phyloP scores from a whole-genome alignment of 2,888 invertebrate genomes.

The Malthinus flaveolus region DNA sequence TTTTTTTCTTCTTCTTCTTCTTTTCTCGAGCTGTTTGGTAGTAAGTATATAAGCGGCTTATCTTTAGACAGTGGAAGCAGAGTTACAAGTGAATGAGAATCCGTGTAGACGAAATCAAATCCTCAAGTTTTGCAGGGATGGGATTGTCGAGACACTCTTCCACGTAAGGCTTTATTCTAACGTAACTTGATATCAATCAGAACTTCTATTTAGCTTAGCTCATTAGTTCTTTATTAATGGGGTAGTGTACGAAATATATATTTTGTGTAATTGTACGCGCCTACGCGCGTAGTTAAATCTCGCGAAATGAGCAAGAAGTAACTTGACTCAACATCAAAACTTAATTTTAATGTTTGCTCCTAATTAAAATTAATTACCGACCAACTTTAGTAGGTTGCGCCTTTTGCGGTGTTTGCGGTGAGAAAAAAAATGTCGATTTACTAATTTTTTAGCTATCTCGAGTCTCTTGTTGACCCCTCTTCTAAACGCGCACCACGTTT shows the following conservation, averaged over 20 bases:
- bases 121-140: conserved; percentile 41
- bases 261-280: conserved; percentile 7
- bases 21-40: conserved; percentile 27
- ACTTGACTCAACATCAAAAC: conserved; percentile 4
- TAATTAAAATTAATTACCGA: conserved; percentile 22
- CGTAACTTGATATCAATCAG: conserved; percentile 39
- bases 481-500: too few relatives aligned
- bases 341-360: conserved; percentile 15
- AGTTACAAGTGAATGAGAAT: conserved; percentile 38
- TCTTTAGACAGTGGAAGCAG: conserved; percentile 37
- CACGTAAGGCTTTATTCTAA: conserved; percentile 37
- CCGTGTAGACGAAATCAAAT: conserved; percentile 43
- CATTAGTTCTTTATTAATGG: conserved; percentile 33
- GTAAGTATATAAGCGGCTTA: conserved; percentile 38
- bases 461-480: too few relatives aligned
- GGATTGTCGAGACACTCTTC: conserved; percentile 45
- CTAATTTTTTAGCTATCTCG: too few relatives aligned
- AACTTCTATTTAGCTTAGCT: conserved; percentile 31
- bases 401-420: too few relatives aligned
- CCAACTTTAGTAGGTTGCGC: not conserved
- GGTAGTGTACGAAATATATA: conserved; percentile 1
- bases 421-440: too few relatives aligned
- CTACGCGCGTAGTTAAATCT: conserved; percentile 26
- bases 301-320: conserved; percentile 12
- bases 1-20: too few relatives aligned